Evolutionary conservation across 2,797 vertebrate genomes (phyloP), one percentile per base, ranked within the genome.

Genomic region (Brotula barbata): DNA sequence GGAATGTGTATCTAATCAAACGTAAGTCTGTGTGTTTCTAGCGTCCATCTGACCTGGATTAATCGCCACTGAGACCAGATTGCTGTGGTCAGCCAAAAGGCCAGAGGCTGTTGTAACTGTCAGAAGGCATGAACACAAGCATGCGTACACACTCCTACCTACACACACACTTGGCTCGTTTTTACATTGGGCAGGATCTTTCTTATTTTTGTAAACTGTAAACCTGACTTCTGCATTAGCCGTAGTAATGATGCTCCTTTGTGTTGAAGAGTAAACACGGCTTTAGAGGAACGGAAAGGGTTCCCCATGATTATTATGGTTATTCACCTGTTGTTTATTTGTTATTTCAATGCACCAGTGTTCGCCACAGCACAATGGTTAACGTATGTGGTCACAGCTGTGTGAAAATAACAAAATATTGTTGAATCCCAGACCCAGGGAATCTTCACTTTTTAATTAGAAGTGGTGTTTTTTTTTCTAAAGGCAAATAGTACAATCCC

Each of bases 51-150:
- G 46, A 64, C 48, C 72, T 76, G 79, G 75, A 83, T 82, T 64
- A 74, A 81, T 56, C 63, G 60, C 55, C 62, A 58, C 28, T 58
- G 39, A 72, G 67, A 58, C 65, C 55, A 61, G 58, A 76, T 68
- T 78, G 60, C 60, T 64, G 34, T 47, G 69, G 72, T 75, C 68
- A 79, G 73, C 68, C 62, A 67, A 78, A 75, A 65, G 72, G 60
- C 56, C 70, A 75, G 34, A 59, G 56, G 51, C 40, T 42, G 37
- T 41, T 58, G 1, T 10, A 51, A 40, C 59, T 68, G 54, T 79
- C 52, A 69, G 40, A 23, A 55, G 55, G 33, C 12, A 41, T 3
- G 2, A 46, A 36, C 34, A 36, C 34, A 36, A 36, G 34, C 3
- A 36, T 36, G 13, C 34, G 9, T 10, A 14, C 13, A 36, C 34